phyloP scores from a whole-genome alignment of 2,888 invertebrate species.

The Apotomis betuletana region DNA sequence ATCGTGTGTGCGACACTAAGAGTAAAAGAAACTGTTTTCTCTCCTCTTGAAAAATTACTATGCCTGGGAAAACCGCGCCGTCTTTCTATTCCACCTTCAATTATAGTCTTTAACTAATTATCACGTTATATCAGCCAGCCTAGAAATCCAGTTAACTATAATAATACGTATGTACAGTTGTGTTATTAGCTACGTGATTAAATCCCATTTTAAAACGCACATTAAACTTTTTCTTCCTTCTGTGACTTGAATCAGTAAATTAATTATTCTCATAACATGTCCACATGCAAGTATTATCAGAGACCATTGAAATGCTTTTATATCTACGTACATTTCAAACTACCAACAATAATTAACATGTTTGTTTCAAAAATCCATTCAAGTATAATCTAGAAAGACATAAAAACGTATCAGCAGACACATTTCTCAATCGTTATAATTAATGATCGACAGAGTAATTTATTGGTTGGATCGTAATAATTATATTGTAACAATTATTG shows the following conservation, averaged over 20 bases:
- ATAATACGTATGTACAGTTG: not conserved
- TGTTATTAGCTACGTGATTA: constrained; percentile 10
- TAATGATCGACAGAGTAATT: constrained; percentile 70
- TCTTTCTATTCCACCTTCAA: too few species aligned
- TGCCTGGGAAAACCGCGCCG: too few species aligned
- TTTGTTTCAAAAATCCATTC: constrained; percentile 39
- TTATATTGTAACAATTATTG: constrained; percentile 80
- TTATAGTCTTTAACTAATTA: too few species aligned
- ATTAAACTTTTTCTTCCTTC: not conserved
- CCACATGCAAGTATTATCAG: constrained; percentile 13
- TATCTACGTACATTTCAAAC: not conserved
- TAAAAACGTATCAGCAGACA: constrained; percentile 58
- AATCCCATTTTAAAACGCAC: constrained; percentile 1
- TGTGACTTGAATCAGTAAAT: constrained; percentile 19
- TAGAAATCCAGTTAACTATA: too few species aligned
- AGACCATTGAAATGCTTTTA: constrained; percentile 9
- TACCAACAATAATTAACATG: constrained; percentile 24
- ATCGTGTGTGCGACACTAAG: too few species aligned
- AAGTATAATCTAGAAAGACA: constrained; percentile 42
- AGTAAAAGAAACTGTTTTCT: too few species aligned
- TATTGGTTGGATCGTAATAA: constrained; percentile 73
- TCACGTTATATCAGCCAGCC: too few species aligned
- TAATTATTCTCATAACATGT: constrained; percentile 10
- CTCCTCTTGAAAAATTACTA: too few species aligned
- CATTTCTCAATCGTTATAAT: constrained; percentile 77